Base-by-base conservation (phyloP, 2,888 invertebrate genomes). In the Agonum fuliginosum region DNA sequence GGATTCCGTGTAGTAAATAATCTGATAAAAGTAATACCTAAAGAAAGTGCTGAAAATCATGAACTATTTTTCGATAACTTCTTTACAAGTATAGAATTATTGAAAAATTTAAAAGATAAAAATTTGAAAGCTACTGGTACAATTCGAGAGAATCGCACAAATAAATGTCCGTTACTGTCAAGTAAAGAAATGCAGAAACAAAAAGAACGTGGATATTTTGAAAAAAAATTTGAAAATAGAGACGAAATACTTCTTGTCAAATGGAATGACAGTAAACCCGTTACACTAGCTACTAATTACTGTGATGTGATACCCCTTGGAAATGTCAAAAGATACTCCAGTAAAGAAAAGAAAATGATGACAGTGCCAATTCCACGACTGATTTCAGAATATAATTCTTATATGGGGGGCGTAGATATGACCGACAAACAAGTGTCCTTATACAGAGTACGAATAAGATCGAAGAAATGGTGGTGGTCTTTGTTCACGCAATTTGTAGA, bases 91-190 rank as follows among this genome's bases (percentile, higher is more conserved):
- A 54, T 76, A 76, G 46, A 65, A 43, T 27, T 10, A 74, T 12
- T 24, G 58, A 34, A n/a, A 78, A 17, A 46, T 72, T n/a, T 8
- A 51, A 48, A 19, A 67, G 5, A 3, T 79, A 6, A 78, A 69
- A 58, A 46, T n/a, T n/a, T 79, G 46, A 73, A 78, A 74, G 78
- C 78, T 37, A 79, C 70, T n/a, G 78, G 78, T 69, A 77, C 74
- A 6, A 24, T 78, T 20, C 51, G 77, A 34, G 70, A 78, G 27
- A 79, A 79, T 48, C 30, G 79, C 46, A 72, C 77, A 22, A n/a
- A 67, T n/a, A 65, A 79, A 48, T 79, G 79, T 67, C 51, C 65
- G n/a, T 67, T 54, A 22, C 58, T 67, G 4, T 62, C 73, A 17
- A 51, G 51, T 19, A 51, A 54, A 30, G 30, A 78, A 77, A 78